Base-by-base conservation (phyloP, 2,888 invertebrate species). In the Cylindroiulus punctatus region DNA sequence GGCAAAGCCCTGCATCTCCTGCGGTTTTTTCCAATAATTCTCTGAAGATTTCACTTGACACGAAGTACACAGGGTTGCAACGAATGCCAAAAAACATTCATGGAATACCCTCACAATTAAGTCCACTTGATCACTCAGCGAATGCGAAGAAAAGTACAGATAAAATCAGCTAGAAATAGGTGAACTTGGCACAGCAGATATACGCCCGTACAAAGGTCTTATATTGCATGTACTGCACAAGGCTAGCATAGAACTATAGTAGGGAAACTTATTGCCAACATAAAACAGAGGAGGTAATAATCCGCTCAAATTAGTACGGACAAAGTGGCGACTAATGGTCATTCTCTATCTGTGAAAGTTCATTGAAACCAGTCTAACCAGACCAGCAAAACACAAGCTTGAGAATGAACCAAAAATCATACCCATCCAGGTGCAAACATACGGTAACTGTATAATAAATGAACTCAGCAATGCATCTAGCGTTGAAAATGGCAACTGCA, bases 1-100 rank as follows among this genome's bases (percentile, higher is more conserved):
- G 52, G 52, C n/a, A 52, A 52, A 52, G 52, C 52, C 52, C 52
- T 52, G 52, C 52, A 52, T 52, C 52, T 52, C 52, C 52, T n/a
- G 52, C 2, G n/a, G 52, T 52, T 52, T 19, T n/a, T 52, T 52
- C 52, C 52, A 52, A 52, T 52, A 52, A 52, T 19, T 52, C 52
- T 52, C 52, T 52, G 52, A 52, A n/a, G 19, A 52, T 52, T 10
- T 52, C 52, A 52, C n/a, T 52, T 52, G 52, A 52, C 52, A 52
- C 52, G 52, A 19, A 19, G 52, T 19, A 10, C 52, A 52, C n/a
- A 7, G 19, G 52, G 12, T 52, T 52, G 52, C 52, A 17, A 52
- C 52, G 52, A 52, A 52, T 52, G 52, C 2, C 52, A 17, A 19
- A 17, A 2, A n/a, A 52, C 52, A 52, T 52, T 52, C 52, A 12